These are phyloP conservation scores for Polypedilum pembai DNA, from an alignment of 1,140 invertebrate genomes.

Conservation along the genomic window DNA sequence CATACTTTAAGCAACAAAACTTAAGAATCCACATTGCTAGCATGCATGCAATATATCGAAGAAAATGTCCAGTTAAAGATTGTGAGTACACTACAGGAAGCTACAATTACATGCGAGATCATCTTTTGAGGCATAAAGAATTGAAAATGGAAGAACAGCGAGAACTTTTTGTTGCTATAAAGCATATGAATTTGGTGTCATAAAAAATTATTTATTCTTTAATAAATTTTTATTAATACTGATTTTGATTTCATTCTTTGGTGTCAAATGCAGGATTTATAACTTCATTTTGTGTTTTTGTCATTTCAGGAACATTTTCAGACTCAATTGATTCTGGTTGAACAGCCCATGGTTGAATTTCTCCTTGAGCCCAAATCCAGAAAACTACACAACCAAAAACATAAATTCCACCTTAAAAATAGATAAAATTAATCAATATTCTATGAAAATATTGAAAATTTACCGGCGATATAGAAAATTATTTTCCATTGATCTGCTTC, in stretches of 20 bases:
- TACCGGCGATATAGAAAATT: slow-evolving; percentile 68
- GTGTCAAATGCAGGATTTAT: background rate
- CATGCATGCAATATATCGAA: background rate
- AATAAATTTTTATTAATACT: no score
- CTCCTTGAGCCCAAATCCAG: slow-evolving; percentile 69
- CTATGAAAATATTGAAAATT: background rate
- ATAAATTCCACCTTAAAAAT: slow-evolving; percentile 58
- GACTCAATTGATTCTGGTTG: background rate
- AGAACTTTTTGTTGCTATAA: background rate
- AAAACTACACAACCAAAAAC: slow-evolving; percentile 69
- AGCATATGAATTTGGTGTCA: background rate
- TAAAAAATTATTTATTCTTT: no score
- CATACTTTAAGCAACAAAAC: background rate
- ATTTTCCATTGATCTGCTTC: slow-evolving; percentile 68
- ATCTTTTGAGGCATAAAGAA: background rate
- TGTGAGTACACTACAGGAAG: background rate
- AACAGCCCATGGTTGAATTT: slow-evolving; percentile 68
- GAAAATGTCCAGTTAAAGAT: background rate
- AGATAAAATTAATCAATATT: background rate
- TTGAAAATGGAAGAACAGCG: background rate
- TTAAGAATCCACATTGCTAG: background rate
- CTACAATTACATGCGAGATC: background rate
- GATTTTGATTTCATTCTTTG: background rate
- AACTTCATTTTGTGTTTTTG: background rate
- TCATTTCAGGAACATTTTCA: background rate